A percentile compares a stretch with the other conserved stretches of the same genome.
phyloP scores from a whole-genome alignment of 2,113 vertebrate species.

The Sceloporus tristichus region DNA sequence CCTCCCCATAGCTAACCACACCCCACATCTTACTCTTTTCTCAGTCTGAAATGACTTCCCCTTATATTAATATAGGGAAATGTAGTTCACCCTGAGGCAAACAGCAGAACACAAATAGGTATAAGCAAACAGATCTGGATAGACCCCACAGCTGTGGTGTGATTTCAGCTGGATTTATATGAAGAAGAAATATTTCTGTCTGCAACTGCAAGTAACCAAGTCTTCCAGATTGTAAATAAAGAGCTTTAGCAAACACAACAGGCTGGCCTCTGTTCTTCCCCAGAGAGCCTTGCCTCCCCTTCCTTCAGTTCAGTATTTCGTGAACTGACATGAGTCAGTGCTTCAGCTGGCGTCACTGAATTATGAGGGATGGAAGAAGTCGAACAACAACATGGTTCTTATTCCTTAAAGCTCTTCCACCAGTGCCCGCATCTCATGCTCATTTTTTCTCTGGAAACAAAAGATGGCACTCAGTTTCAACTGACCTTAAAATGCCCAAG shows the following conservation, averaged over 20 bases:
- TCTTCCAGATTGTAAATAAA: background rate
- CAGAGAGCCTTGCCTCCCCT: background rate
- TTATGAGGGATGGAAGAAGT: background rate
- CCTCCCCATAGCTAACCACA: no score
- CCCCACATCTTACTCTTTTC: background rate
- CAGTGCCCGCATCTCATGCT: background rate
- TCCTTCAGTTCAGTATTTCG: background rate
- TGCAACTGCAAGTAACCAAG: background rate
- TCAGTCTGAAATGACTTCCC: background rate
- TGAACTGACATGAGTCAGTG: background rate
- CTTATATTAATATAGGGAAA: background rate
- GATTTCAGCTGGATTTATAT: background rate
- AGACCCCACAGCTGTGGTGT: background rate
- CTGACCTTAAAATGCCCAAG: background rate
- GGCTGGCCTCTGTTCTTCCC: background rate
- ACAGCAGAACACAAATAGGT: background rate
- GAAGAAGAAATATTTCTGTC: background rate
- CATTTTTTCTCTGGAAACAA: background rate
- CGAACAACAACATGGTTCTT: background rate
- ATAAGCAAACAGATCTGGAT: background rate
- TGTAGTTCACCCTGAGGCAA: background rate
- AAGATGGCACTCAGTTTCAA: background rate
- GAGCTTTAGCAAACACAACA: background rate
- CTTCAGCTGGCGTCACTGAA: background rate
- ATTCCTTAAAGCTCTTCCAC: background rate